Percentiles rank a stretch among this genome's conserved stretches.
phyloP scores from a whole-genome alignment of 2,797 vertebrate species.

The Liparis tanakae region DNA sequence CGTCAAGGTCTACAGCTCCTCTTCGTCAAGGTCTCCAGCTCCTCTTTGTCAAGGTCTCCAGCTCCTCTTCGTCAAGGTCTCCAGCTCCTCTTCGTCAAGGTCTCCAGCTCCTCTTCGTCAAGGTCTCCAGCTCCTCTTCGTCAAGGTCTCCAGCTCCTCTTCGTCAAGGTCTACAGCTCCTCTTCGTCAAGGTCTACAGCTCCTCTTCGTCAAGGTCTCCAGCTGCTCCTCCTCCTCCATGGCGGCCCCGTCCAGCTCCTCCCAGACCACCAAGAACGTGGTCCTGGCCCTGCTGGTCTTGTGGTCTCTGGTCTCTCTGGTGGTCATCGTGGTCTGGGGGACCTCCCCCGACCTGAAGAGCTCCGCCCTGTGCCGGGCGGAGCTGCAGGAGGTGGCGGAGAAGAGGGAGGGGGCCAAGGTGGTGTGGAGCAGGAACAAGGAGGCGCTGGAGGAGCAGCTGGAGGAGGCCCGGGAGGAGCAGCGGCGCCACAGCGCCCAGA shows the following conservation, averaged over 20 bases:
- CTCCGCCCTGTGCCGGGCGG: constrained; percentile 58
- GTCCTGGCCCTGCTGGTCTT: constrained; percentile 66
- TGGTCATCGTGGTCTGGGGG: constrained; percentile 82
- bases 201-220: background rate
- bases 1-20: background rate
- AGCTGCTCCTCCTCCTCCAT: constrained; percentile 50
- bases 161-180: background rate
- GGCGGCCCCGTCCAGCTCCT: constrained; percentile 65
- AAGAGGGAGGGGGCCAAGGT: constrained; percentile 55
- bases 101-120: too few species aligned
- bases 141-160: background rate
- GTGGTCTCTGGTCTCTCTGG: constrained; percentile 78
- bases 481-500: background rate
- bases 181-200: background rate
- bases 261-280: constrained; percentile 53
- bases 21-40: background rate
- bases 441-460: constrained; percentile 70
- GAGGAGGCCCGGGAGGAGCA: constrained; percentile 40
- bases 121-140: too few species aligned
- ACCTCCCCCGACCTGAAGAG: constrained; percentile 78
- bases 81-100: too few species aligned
- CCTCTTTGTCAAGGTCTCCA: too few species aligned
- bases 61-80: background rate
- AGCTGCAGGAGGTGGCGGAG: constrained; percentile 51
- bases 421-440: constrained; percentile 59